Base-by-base conservation (phyloP, 2,797 vertebrate genomes). In the Margarornis squamiger region DNA sequence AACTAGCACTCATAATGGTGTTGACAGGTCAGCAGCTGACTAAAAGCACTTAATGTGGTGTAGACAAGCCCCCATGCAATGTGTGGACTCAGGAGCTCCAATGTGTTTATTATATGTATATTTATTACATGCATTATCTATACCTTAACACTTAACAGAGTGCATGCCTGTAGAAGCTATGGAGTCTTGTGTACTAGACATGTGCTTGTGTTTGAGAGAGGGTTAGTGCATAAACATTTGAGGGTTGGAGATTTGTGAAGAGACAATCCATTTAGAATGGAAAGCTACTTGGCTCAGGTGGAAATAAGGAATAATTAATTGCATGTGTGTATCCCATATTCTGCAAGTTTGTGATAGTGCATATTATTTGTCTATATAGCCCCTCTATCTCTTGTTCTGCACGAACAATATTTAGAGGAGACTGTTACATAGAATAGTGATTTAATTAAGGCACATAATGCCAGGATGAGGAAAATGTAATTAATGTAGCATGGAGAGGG, bases 201-300 rank as follows among this genome's bases (percentile, higher is more conserved):
- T 32, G 3, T 14, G 4, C 24, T 73, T 73, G 51, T 45, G 2
- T 76, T 79, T 87, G 58, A 51, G 52, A 43, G 46, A 66, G 23
- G 5, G 6, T 62, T 62, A 38, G 29, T 52, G 32, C 26, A 5
- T 87, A 32, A 83, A 3, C 13, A 9, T 30, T 34, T 43, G 36
- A 59, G 15, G 23, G 10, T 22, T 20, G n/a, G 49, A 80, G 34
- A 15, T 36, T 23, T 49, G 34, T 52, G 81, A 63, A 51, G 41
- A 45, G 16, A 9, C 0, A 0, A 27, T 81, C 14, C 1, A 0
- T 78, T 75, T 52, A 57, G 41, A 67, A 63, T n/a, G 32, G 52
- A 48, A 71, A 30, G 18, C 34, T 73, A 23, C 62, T 92, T 66
- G 57, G 5, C 45, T 83, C 5, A 19, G 38, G 17, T 87, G 32